Percentiles rank a stretch among this genome's conserved stretches.
Conservation (phyloP, 2,113 vertebrate genomes). For the Apteryx owenii region DNA sequence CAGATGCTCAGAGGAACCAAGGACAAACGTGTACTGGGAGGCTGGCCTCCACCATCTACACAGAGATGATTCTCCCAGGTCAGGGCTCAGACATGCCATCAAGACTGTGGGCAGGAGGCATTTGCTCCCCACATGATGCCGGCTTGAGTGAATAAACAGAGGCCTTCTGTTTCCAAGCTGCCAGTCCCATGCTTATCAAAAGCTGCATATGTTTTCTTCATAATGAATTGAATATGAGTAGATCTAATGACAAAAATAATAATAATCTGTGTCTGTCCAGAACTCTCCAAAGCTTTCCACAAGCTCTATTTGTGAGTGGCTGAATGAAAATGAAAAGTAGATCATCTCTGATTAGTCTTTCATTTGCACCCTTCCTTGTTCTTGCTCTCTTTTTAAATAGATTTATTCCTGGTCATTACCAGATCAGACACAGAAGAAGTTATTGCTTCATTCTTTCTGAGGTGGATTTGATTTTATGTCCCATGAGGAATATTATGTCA, state of each 20-base stretch:
- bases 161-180: conserved; percentile 15
- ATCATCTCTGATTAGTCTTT: conserved; percentile 16
- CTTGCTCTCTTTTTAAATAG: conserved; percentile 15
- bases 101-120: not conserved
- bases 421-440: conserved; percentile 5
- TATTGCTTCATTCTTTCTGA: conserved; percentile 19
- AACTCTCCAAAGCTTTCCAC: not conserved
- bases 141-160: conserved; percentile 26
- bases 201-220: conserved; percentile 22
- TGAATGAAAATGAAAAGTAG: conserved; percentile 19
- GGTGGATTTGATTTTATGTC: conserved; percentile 48
- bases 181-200: not conserved
- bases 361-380: not conserved
- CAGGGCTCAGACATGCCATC: not conserved
- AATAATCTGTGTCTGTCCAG: not conserved
- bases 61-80: not conserved
- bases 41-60: not conserved
- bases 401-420: conserved; percentile 23
- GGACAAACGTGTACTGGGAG: not conserved
- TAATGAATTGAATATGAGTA: conserved; percentile 30
- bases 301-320: not conserved
- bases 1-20: not conserved
- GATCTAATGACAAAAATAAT: not conserved
- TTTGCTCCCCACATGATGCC: not conserved
- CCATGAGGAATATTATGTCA: not conserved